These are phyloP conservation scores for Bursaphelenchus okinawaensis DNA, from an alignment of 2,888 invertebrate genomes.

Conservation along the genomic window DNA sequence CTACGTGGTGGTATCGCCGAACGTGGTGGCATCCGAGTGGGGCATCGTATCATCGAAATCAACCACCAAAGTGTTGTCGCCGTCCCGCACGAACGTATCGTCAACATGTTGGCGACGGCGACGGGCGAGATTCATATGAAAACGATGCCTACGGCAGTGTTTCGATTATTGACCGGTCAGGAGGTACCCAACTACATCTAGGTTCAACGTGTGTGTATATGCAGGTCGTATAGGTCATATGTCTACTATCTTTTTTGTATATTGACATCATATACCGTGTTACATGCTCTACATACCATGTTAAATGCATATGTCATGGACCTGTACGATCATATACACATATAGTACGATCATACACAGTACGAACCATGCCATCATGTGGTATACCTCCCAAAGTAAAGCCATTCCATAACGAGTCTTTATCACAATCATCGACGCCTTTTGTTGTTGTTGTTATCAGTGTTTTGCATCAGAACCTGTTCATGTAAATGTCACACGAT, in stretches of 20 bases:
- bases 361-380: no score
- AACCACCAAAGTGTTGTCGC: conserved; percentile 84
- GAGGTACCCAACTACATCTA: conserved; percentile 97
- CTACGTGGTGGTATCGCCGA: conserved; percentile 85
- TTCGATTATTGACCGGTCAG: conserved; percentile 94
- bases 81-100: conserved; percentile 98
- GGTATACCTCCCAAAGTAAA: no score
- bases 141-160: conserved; percentile 99
- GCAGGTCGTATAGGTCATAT: background rate
- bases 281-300: no score
- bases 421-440: background rate
- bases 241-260: background rate
- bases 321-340: no score
- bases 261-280: background rate
- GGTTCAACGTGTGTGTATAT: no score
- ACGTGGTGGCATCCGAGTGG: conserved; percentile 67
- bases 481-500: no score
- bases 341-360: no score
- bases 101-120: conserved; percentile 94
- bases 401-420: background rate
- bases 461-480: no score
- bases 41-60: conserved; percentile 98
- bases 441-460: no score
- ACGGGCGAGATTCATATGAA: conserved; percentile 99
- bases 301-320: no score